Conservation (phyloP, 2,797 vertebrate species). For the Myoxocephalus aenaeus region DNA sequence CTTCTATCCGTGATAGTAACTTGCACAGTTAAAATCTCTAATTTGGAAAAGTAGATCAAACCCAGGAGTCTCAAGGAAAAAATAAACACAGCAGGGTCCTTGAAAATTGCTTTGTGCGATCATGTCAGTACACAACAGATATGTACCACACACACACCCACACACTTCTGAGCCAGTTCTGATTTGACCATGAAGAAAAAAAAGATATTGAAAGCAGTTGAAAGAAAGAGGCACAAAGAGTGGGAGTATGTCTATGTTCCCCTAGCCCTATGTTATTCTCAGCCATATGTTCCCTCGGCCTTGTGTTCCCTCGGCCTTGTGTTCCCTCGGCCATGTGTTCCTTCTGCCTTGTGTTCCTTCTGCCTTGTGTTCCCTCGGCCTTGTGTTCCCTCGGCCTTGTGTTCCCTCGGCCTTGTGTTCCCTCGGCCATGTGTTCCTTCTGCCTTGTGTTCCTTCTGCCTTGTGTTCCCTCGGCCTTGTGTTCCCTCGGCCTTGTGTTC, state of each 20-base stretch:
- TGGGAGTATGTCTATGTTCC: background rate
- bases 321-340: too few relatives aligned
- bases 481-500: too few relatives aligned
- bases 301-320: too few relatives aligned
- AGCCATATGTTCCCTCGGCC: background rate
- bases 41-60: constrained; percentile 5
- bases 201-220: constrained; percentile 19
- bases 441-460: too few relatives aligned
- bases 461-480: too few relatives aligned
- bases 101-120: constrained; percentile 21
- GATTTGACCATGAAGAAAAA: constrained; percentile 36
- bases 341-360: too few relatives aligned
- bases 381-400: too few relatives aligned
- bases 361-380: too few relatives aligned
- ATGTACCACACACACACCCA: constrained; percentile 12
- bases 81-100: background rate
- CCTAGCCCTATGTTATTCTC: background rate
- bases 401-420: too few relatives aligned
- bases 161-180: constrained; percentile 4
- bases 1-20: background rate
- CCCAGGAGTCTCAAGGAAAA: background rate
- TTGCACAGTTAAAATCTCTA: background rate
- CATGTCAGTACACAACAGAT: constrained; percentile 1
- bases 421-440: too few relatives aligned
- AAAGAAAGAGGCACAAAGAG: constrained; percentile 24